Base-by-base conservation (phyloP, 1,140 invertebrate species). In the Leptinotarsa lineolata region DNA sequence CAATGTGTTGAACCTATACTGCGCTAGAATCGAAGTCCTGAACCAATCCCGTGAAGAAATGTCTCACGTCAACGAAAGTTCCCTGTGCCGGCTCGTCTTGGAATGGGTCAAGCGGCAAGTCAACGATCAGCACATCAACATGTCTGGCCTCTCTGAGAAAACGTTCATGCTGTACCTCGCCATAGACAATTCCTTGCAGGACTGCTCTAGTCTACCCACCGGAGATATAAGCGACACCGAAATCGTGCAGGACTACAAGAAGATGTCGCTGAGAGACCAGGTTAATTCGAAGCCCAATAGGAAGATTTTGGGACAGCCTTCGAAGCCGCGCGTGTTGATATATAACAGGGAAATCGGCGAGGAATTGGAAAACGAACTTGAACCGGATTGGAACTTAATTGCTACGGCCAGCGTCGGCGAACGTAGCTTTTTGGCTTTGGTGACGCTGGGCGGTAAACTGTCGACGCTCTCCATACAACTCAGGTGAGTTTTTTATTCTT, bases 201-300 rank as follows among this genome's bases (percentile, higher is more conserved):
- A 94, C 84, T 94, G 92, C 83, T 88, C 88, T 45, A 91, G 93
- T 74, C 86, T 95, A 78, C 91, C 92, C 22, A 87, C 86, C 44
- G 81, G 88, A 13, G 89, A 91, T 61, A 85, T 89, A 2, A 89
- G 90, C 74, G 90, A 94, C 81, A 92, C 91, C 3, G 92, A 94
- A 76, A 88, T 93, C 59, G 90, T 95, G 8, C 91, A 92, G 80
- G 93, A 95, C 82, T 95, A 95, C 85, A 93, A 94, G 79, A 91
- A 91, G 77, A 83, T 91, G 84, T 89, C 89, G 0, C 84, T 88
- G 68, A 89, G 89, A 79, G 86, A 83, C 66, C 24, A 54, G 22
- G 54, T 46, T 24, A 44, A 11, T 24, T 24, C 30, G 48, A 73
- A 59, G 76, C 81, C 21, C 79, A 84, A 78, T 71, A 75, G 84